Evolutionary conservation across 2,797 vertebrate genomes (phyloP), one percentile per base, ranked within the genome.

Genomic region (Huso huso): DNA sequence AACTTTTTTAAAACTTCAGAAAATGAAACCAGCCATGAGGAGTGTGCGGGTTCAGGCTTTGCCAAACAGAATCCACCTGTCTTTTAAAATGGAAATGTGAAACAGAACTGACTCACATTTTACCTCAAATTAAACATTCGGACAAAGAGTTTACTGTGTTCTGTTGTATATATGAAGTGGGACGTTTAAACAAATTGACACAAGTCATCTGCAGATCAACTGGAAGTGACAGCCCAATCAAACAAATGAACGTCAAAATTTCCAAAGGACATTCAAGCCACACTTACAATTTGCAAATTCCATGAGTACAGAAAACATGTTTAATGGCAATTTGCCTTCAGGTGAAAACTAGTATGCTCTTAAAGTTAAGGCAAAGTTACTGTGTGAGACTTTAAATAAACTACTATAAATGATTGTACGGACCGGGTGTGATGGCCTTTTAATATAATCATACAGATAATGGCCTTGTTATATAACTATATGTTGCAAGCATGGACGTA

Each of bases 161-260:
- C 84, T 78, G 77, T 80, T 85, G 79, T 76, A 86, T 82, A 79
- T 78, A 81, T 76, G 76, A 79, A 73, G 76, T 76, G 78, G 77
- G 84, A 87, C 86, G 86, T 90, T 90, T 90, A 90, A 91, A 90
- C 88, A 90, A 88, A 89, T 85, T 88, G 87, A 86, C 87, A 87
- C 84, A 88, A 88, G 90, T 85, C 87, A 88, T 88, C 87, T 86
- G 87, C 86, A 88, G 88, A 90, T 89, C 88, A 89, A 89, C 84
- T 84, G 77, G 85, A 88, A 87, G 82, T 90, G 89, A 90, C 87
- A 84, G 85, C 82, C 86, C 84, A 87, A 87, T 91, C 87, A 90
- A 91, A 91, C 85, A 89, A 89, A 89, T 82, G 83, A 80, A 87
- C 77, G 83, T 83, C 86, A 83, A 89, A 88, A 88, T 88, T 89